Conservation (phyloP, 2,797 vertebrate species). For the Pipistrellus pygmaeus region DNA sequence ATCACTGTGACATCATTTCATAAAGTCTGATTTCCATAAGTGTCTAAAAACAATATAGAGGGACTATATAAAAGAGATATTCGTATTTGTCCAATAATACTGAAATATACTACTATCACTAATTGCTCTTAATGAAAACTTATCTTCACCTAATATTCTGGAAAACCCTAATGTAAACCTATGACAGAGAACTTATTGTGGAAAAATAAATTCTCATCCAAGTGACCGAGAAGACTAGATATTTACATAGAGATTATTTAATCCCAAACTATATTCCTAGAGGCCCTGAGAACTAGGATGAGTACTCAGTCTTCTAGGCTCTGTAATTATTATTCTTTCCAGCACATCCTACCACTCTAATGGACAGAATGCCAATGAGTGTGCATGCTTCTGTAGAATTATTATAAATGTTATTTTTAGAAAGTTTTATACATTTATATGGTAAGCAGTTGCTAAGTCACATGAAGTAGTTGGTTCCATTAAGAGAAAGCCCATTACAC, state of each 20-base stretch:
- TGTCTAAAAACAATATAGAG: background rate
- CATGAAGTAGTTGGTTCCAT: background rate
- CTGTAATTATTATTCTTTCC: background rate
- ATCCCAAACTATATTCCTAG: background rate
- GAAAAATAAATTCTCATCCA: background rate
- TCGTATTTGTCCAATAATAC: background rate
- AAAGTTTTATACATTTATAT: background rate
- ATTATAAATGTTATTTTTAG: background rate
- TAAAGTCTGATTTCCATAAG: background rate
- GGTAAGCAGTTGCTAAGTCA: background rate
- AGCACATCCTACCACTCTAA: background rate
- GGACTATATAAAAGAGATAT: background rate
- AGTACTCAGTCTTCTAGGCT: background rate
- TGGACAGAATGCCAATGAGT: background rate
- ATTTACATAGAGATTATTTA: slow-evolving; percentile 16
- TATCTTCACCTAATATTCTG: background rate
- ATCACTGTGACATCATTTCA: background rate
- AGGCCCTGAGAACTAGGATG: background rate
- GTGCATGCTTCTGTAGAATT: background rate
- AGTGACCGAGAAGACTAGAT: background rate
- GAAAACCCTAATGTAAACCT: background rate
- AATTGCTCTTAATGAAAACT: background rate
- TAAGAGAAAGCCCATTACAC: background rate
- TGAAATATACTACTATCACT: background rate
- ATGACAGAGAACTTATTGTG: background rate